A percentile compares a stretch with the other conserved stretches of the same genome.
Evolutionary conservation across 1,140 invertebrate species (phyloP).

Genomic region (Drosophila sturtevanti): DNA sequence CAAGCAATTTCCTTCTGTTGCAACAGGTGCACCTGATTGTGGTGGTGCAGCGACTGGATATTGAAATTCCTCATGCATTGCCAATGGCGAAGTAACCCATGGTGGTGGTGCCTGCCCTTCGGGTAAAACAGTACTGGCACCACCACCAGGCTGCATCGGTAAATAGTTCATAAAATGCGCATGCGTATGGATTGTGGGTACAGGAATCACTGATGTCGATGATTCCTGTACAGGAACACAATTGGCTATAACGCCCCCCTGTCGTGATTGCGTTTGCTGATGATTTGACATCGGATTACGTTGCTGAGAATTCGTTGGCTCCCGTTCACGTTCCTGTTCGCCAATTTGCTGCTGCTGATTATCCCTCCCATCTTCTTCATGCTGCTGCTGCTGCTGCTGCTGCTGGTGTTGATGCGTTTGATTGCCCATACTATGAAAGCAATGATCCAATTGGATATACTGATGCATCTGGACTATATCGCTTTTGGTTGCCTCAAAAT

Average conservation of each 20-base stretch:
- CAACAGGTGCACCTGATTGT: neutral
- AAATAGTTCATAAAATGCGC: conserved; percentile 50
- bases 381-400: conserved; percentile 31
- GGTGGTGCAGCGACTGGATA: conserved; percentile 20
- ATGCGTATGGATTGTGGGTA: neutral
- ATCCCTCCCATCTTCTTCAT: neutral
- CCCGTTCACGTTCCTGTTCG: neutral
- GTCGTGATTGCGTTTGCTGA: neutral
- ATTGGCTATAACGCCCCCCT: neutral
- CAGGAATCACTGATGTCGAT: neutral
- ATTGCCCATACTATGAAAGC: conserved; percentile 14
- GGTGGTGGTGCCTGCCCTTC: conserved; percentile 15
- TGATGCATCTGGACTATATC: conserved; percentile 44
- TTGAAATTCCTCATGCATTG: conserved; percentile 40
- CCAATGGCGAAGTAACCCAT: conserved; percentile 30
- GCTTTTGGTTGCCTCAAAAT: conserved; percentile 47
- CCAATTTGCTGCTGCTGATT: neutral
- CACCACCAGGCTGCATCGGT: conserved; percentile 20
- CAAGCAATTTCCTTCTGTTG: conserved; percentile 42
- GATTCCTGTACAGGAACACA: neutral
- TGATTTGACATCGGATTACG: neutral
- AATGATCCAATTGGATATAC: conserved; percentile 55
- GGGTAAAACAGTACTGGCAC: neutral
- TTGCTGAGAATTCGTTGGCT: neutral
- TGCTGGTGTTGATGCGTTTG: conserved; percentile 1